Conservation (phyloP, 2,888 invertebrate species). For the Parascotia fuliginaria region DNA sequence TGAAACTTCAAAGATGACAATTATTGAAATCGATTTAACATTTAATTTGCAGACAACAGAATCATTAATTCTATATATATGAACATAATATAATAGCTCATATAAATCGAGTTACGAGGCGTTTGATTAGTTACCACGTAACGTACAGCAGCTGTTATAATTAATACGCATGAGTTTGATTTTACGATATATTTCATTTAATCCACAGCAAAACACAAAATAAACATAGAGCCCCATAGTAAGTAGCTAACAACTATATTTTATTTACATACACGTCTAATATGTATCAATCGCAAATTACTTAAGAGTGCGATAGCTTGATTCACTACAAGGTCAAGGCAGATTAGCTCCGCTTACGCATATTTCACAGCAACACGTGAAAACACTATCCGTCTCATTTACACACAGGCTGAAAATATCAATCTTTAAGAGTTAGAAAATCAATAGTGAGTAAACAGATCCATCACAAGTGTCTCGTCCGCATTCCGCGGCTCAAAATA, state of each 20-base stretch:
- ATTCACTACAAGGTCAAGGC: constrained; percentile 77
- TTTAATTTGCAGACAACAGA: too few species aligned
- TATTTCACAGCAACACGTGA: constrained; percentile 33
- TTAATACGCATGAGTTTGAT: too few species aligned
- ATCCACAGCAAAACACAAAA: too few species aligned
- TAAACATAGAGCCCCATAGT: not conserved
- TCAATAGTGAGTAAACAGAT: constrained; percentile 53
- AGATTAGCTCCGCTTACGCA: constrained; percentile 63
- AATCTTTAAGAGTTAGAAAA: constrained; percentile 48
- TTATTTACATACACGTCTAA: constrained; percentile 20
- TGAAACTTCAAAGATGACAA: not conserved
- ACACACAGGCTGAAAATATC: constrained; percentile 34
- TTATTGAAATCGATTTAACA: not conserved
- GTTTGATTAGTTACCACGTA: not conserved
- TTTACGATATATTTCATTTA: too few species aligned
- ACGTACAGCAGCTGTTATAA: too few species aligned
- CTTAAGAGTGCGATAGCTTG: constrained; percentile 59
- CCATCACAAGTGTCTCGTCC: constrained; percentile 68
- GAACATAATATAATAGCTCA: too few species aligned
- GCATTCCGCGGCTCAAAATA: constrained; percentile 76
- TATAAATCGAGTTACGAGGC: too few species aligned
- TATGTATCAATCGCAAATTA: constrained; percentile 58
- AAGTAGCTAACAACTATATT: constrained; percentile 10
- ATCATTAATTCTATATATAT: too few species aligned
- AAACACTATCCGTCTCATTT: constrained; percentile 56